Conservation (phyloP, 1,140 invertebrate species). For the Hylaeus volcanicus region DNA sequence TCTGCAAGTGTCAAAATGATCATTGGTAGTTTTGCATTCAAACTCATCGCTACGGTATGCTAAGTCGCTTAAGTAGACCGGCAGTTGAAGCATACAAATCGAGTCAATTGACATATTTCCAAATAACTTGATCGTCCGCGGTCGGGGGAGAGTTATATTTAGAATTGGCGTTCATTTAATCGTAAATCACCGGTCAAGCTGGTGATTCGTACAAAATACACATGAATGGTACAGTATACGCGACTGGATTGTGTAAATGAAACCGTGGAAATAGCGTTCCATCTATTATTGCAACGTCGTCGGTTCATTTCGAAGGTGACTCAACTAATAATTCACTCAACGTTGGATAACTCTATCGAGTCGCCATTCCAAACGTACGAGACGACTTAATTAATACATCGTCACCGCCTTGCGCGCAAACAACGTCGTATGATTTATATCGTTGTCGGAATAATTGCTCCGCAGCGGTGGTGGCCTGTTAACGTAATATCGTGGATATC, state of each 20-base stretch:
- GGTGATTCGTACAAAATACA: slow-evolving; percentile 1
- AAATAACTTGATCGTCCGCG: not conserved
- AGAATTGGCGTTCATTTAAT: slow-evolving; percentile 36
- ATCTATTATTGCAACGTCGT: not conserved
- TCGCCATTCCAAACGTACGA: not conserved
- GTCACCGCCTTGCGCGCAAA: not conserved
- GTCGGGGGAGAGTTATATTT: slow-evolving; percentile 16
- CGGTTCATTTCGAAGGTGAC: slow-evolving; percentile 15
- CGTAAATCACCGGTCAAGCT: slow-evolving; percentile 27
- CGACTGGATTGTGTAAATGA: not conserved
- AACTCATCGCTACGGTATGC: not conserved
- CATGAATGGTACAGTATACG: not conserved
- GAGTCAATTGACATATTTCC: slow-evolving; percentile 13
- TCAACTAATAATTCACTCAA: slow-evolving; percentile 10
- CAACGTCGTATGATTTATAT: not conserved
- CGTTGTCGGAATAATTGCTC: too few species aligned
- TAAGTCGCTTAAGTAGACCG: not conserved
- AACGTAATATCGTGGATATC: too few species aligned
- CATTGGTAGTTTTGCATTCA: not conserved
- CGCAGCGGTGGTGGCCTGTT: too few species aligned
- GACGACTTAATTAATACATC: slow-evolving; percentile 16
- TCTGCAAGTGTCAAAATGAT: not conserved
- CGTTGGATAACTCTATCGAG: slow-evolving; percentile 19
- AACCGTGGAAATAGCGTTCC: slow-evolving; percentile 4
- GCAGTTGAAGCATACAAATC: not conserved